Evolutionary conservation across 2,888 invertebrate genomes (phyloP), one percentile per base, ranked within the genome.

Genomic region (Drosophila paramelanica): DNA sequence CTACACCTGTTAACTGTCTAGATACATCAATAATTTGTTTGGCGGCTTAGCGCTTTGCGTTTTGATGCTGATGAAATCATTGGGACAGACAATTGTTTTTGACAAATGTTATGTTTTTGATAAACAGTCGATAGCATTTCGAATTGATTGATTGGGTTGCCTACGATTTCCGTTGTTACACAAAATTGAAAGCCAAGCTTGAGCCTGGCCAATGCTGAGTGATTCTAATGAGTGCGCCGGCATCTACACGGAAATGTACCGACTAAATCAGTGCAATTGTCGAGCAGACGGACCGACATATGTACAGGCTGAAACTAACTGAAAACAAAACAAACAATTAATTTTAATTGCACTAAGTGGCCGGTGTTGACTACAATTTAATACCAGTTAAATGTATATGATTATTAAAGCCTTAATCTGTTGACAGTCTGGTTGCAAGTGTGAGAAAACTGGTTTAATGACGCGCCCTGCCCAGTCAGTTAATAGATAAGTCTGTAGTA

Each of bases 11-110:
- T 41, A 47, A 36, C 38, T 38, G 17, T 38, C 8, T 11, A 27
- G 14, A 13, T 45, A 46, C 59, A 33, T 23, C 10, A 38, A 27
- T 62, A 43, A 33, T 42, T 52, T 83, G 70, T 47, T 27, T 27
- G 6, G 7, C 27, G 27, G 27, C 87, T 69, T 62, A 77, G 78
- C 86, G 89, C 80, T 78, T 87, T 86, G 84, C 83, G 77, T 82
- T 59, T 76, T 49, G 27, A 27, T 14, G 36, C 46, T 43, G 45
- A 45, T 67, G 25, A 62, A 69, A 49, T 23, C 46, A 53, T 33
- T 33, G 55, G 31, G 31, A 2, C 31, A 8, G 31, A 31, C 31
- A 31, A 31, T 10, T 31, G 51, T 27, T 17, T 39, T 67, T 67
- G 67, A 41, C 41, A 57, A 38, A 57, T 36, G 36, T 36, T 23